Evolutionary conservation across 2,797 vertebrate species (phyloP), one percentile per base, ranked within the genome.

Genomic region (Sparus aurata): DNA sequence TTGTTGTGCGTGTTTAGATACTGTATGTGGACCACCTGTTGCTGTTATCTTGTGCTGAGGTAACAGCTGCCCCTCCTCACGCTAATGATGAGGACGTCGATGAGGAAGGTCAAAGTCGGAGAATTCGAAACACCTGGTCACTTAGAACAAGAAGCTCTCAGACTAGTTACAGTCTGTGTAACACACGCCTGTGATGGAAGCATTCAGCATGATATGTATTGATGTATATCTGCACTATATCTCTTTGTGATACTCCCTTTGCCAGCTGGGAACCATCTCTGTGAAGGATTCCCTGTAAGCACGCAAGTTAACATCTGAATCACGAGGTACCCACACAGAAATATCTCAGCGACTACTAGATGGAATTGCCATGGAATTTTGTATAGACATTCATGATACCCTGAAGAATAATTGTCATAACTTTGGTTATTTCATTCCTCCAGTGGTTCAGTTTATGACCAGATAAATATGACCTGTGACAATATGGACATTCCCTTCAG

Each of bases 81-180:
- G 64, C 80, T 91, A 87, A 91, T 70, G 68, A 91, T 81, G 84
- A 27, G 22, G 38, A 60, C 0, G 45, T 84, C 55, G 75, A 69
- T 69, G 20, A 69, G 18, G 76, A 70, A 73, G 54, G 17, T 38
- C 52, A 68, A 80, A 71, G 52, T 41, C 0, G 23, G 16, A 50
- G 59, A 80, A 89, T 69, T 25, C 30, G 34, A 91, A 90, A 88
- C 87, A 93, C 66, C 86, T 88, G 91, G 68, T 23, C 16, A 22
- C 30, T 54, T 63, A 85, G 55, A 80, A 22, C 60, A 52, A 55
- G 57, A 52, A 58, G 30, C 43, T 67, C 46, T 50, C 52, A 62
- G 64, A 61, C 16, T 13, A 18, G 17, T 69, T 63, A 1, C 65
- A 74, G 46, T 61, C 38, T n/a, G 23, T 60, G 46, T 17, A 34